Conservation (phyloP, 2,888 invertebrate genomes). For the Limnephilus marmoratus region DNA sequence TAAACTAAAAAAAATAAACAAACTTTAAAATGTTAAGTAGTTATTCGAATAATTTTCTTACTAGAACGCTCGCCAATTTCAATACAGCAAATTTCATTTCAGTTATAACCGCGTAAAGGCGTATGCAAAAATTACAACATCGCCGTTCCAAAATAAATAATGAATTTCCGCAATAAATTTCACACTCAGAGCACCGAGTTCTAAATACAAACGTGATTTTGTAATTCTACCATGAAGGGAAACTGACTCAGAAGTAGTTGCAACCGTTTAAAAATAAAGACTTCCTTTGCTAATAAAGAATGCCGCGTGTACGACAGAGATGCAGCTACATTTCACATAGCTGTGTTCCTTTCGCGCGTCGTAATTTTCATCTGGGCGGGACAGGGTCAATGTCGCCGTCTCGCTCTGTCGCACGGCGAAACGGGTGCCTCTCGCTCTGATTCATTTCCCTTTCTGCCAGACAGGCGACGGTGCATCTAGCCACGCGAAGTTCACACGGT, state of each 20-base stretch:
- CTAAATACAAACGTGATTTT: neutral
- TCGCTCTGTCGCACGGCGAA: conserved; percentile 32
- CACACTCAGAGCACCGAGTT: conserved; percentile 4
- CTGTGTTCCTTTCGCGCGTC: conserved; percentile 5
- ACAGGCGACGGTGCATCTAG: conserved; percentile 51
- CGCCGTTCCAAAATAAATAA: neutral
- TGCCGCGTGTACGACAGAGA: conserved; percentile 43
- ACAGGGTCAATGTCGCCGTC: conserved; percentile 41
- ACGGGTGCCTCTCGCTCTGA: neutral
- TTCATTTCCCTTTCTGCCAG: conserved; percentile 61
- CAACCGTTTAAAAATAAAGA: conserved; percentile 47
- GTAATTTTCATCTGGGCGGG: neutral
- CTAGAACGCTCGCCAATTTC: neutral
- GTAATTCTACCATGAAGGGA: conserved; percentile 15
- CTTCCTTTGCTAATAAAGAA: conserved; percentile 46
- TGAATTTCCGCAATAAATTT: neutral
- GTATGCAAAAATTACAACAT: conserved; percentile 8
- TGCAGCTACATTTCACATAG: neutral
- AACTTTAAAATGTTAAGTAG: too few relatives aligned
- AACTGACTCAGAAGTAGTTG: conserved; percentile 33
- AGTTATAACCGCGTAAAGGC: neutral
- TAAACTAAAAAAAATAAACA: neutral
- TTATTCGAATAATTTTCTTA: neutral
- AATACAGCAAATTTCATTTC: neutral
- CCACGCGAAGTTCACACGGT: conserved; percentile 47